A percentile compares a stretch with the other conserved stretches of the same genome.
Conservation (phyloP, 2,888 invertebrate species). For the Hyposoter didymator region DNA sequence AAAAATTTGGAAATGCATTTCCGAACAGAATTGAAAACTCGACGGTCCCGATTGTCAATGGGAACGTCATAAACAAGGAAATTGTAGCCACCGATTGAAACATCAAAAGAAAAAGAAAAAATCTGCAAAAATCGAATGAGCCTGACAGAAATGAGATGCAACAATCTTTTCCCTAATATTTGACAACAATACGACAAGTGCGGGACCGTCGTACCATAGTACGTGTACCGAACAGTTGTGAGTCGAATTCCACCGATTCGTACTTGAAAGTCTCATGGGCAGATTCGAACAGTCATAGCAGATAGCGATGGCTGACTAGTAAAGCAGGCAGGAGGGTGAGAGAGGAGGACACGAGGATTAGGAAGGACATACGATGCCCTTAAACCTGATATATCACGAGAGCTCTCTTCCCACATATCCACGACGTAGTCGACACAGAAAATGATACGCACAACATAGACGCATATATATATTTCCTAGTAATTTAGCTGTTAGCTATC, state of each 20-base stretch:
- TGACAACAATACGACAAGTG: not conserved
- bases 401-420: not conserved
- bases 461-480: slow-evolving; percentile 1
- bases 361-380: slow-evolving; percentile 70
- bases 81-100: not conserved
- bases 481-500: slow-evolving; percentile 19
- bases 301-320: slow-evolving; percentile 2
- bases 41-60: not conserved
- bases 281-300: slow-evolving; percentile 26
- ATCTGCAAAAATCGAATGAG: not conserved
- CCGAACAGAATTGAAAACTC: not conserved
- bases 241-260: slow-evolving; percentile 52
- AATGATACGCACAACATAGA: not conserved
- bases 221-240: slow-evolving; percentile 24
- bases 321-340: slow-evolving; percentile 24
- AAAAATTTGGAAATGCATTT: not conserved
- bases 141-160: not conserved
- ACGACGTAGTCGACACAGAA: not conserved
- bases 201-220: not conserved
- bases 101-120: not conserved
- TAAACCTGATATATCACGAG: slow-evolving; percentile 57
- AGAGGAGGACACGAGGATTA: slow-evolving; percentile 13
- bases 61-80: not conserved
- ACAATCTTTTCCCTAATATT: not conserved
- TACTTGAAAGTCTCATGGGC: slow-evolving; percentile 56